Evolutionary conservation across 2,797 vertebrate species (phyloP).

Genomic region (Petrocephalus sullivani): DNA sequence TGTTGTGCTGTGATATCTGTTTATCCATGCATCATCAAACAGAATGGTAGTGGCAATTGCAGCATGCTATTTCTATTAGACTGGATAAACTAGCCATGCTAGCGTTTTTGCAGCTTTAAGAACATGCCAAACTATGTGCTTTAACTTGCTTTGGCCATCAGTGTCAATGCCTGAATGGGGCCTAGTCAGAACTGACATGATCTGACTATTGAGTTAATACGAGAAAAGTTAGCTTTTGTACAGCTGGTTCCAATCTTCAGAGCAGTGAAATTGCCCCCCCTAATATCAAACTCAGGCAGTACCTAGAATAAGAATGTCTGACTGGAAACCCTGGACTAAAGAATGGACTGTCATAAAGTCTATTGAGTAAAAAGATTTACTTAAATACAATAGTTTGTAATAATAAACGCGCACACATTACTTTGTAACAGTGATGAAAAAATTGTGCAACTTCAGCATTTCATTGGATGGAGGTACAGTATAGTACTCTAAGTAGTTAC

Average conservation of each 20-base stretch:
- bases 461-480: too few species aligned
- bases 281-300: background rate
- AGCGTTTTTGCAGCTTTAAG: background rate
- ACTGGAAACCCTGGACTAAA: background rate
- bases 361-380: background rate
- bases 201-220: background rate
- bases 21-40: background rate
- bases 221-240: background rate
- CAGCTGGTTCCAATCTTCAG: background rate
- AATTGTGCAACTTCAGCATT: too few species aligned
- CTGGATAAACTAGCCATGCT: background rate
- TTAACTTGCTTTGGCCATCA: background rate
- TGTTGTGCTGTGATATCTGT: background rate
- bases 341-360: background rate
- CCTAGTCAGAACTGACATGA: background rate
- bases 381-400: background rate
- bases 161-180: background rate
- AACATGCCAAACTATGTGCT: background rate
- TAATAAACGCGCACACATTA: too few species aligned
- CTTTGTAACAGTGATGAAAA: too few species aligned
- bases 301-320: background rate
- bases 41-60: background rate
- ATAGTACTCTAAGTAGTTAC: background rate
- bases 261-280: background rate
- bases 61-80: background rate